phyloP scores from a whole-genome alignment of 2,888 invertebrate species.

The Opisthograptis luteolata region DNA sequence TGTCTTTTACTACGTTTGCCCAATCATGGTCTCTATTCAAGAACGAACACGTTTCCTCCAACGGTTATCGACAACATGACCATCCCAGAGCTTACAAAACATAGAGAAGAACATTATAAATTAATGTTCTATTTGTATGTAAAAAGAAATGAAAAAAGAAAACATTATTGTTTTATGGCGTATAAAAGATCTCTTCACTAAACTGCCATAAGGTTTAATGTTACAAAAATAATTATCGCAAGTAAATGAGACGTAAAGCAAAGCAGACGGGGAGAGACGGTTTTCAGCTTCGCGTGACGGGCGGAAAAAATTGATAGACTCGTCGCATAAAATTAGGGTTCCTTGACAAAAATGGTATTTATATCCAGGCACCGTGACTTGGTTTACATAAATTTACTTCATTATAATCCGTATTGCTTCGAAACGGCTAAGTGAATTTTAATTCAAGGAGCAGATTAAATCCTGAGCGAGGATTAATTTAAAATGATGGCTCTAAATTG shows the following conservation, averaged over 20 bases:
- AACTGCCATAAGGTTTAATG: conserved; percentile 16
- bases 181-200: too few species aligned
- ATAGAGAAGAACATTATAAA: too few species aligned
- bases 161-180: too few species aligned
- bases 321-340: conserved; percentile 21
- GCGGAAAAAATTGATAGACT: conserved; percentile 22
- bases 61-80: too few species aligned
- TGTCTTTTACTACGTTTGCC: too few species aligned
- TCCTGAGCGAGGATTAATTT: conserved; percentile 4
- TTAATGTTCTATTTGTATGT: not conserved
- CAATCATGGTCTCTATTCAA: too few species aligned
- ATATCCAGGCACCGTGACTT: conserved; percentile 13
- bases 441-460: conserved; percentile 18
- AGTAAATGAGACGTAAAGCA: conserved; percentile 18
- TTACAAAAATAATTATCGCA: conserved; percentile 17
- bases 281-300: conserved; percentile 7
- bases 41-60: too few species aligned
- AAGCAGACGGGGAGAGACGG: conserved; percentile 1
- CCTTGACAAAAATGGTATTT: conserved; percentile 10
- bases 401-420: conserved; percentile 13
- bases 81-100: too few species aligned
- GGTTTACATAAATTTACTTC: conserved; percentile 16
- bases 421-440: conserved; percentile 18
- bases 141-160: too few species aligned
- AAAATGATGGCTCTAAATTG: too few species aligned